These are phyloP conservation scores for Copsychus sechellarum DNA, from an alignment of 2,113 vertebrate genomes.

Conservation along the genomic window DNA sequence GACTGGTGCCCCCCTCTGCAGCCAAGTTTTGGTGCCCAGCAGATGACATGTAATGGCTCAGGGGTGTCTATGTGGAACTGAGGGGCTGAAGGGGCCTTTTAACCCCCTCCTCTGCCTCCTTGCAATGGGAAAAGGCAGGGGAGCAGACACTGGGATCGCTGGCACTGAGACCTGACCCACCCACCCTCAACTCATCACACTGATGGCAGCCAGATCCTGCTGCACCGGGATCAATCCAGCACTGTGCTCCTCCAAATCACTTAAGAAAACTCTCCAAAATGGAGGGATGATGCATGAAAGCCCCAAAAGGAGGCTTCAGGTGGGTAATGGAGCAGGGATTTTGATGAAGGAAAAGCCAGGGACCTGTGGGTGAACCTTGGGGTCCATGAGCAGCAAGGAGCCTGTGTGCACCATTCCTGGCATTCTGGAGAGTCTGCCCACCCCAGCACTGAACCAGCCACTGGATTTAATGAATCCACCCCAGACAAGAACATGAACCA, in stretches of 20 bases:
- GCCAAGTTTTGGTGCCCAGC: background rate
- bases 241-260: background rate
- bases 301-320: background rate
- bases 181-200: background rate
- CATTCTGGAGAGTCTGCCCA: background rate
- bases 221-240: fast-evolving
- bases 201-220: background rate
- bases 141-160: background rate
- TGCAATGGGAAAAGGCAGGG: background rate
- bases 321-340: background rate
- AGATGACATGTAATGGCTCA: background rate
- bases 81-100: background rate
- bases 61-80: background rate
- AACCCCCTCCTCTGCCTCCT: background rate
- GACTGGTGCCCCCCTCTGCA: background rate
- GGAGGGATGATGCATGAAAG: background rate
- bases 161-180: background rate
- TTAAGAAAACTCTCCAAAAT: background rate
- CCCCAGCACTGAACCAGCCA: background rate
- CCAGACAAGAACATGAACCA: background rate
- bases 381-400: background rate
- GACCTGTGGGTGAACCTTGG: background rate
- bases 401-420: background rate
- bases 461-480: background rate
- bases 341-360: background rate